Base-by-base conservation (phyloP, 2,113 vertebrate genomes). In the Leuciscus idus region DNA sequence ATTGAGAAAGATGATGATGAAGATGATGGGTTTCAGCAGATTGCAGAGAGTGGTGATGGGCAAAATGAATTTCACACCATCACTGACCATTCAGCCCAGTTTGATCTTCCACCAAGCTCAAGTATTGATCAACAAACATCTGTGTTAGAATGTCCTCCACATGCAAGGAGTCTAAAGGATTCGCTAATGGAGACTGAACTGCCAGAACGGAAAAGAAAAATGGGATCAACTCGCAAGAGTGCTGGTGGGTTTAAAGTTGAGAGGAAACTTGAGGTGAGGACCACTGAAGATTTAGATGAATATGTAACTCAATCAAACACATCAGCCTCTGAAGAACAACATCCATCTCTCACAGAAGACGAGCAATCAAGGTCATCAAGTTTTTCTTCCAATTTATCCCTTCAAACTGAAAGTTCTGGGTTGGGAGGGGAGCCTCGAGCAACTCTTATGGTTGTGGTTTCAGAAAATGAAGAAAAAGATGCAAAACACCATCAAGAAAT, bases 211-310 rank as follows among this genome's bases (percentile, higher is more conserved):
- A 89, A 62, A 61, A 86, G 76, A 76, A 91, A 88, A 85, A 87
- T 90, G 46, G 89, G 89, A 52, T 89, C 90, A 70, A 86, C 86
- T 78, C 87, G 88, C 13, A 90, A 83, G 46, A 21, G 4, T 39
- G 23, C 72, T 68, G 78, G 70, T 64, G 76, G 43, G 17, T 55
- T 86, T 50, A 76, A 90, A 87, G 64, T 10, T 55, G 46, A 59
- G 10, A 13, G 30, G 43, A 80, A 79, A 13, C 61, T 23, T 46
- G 84, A 30, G 39, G 3, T n/a, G 66, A 64, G 73, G 23, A 36
- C 73, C 78, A 59, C 26, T 30, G 82, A 78, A 78, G 81, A 62
- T 5, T 13, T 66, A 72, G 70, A 10, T 62, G 70, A 90, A 28
- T 57, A 82, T 36, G 13, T 5, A 21, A 23, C 11, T 33, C 28